A percentile compares a stretch with the other conserved stretches of the same genome.
phyloP scores from a whole-genome alignment of 2,888 invertebrate species.

The Erebia ligea region DNA sequence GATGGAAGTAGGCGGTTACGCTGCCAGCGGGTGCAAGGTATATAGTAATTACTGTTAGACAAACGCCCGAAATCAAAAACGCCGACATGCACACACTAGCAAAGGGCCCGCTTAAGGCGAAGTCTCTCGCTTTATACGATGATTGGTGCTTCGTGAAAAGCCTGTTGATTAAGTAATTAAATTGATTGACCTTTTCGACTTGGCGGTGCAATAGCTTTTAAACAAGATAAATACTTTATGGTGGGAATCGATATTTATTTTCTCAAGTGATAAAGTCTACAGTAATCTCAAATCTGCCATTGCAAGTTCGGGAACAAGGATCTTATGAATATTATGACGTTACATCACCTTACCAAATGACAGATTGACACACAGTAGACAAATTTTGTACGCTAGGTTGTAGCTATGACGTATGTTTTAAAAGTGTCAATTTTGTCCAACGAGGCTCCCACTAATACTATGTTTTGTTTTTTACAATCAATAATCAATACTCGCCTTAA shows the following conservation, averaged over 20 bases:
- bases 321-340: no score
- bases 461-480: no score
- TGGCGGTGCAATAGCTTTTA: neutral
- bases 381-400: no score
- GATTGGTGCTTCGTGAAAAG: constrained; percentile 4
- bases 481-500: constrained; percentile 4
- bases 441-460: no score
- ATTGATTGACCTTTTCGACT: constrained; percentile 14
- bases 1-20: constrained; percentile 49
- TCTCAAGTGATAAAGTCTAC: no score
- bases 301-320: no score
- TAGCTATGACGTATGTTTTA: no score
- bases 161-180: constrained; percentile 11
- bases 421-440: no score
- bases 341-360: no score
- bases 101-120: constrained; percentile 28
- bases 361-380: no score
- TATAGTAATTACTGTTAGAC: constrained; percentile 81
- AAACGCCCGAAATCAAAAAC: constrained; percentile 74
- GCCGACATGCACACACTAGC: constrained; percentile 66
- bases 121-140: constrained; percentile 1
- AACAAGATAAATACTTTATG: neutral
- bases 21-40: constrained; percentile 77
- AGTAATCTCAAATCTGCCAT: no score
- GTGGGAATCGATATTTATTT: no score